Evolutionary conservation across 2,797 vertebrate genomes (phyloP), one percentile per base, ranked within the genome.

Genomic region (Acipenser oxyrinchus): DNA sequence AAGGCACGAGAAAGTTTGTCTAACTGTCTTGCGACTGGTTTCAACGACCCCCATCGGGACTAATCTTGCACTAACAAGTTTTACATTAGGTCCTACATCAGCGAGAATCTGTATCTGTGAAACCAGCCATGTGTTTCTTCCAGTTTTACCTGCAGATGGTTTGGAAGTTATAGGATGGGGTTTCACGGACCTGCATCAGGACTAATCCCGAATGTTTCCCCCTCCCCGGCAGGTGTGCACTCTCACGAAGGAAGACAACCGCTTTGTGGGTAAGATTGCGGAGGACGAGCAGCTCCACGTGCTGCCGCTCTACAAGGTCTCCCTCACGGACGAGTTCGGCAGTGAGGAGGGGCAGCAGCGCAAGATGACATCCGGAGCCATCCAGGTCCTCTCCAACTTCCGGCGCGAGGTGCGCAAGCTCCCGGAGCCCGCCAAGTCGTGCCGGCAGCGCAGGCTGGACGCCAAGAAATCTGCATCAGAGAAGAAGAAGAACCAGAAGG

Each of bases 181-280:
- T 37, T 37, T 37, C 23, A 4, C 23, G 23, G 23, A 37, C 23
- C 23, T 2, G 2, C 23, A 37, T 37, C 23, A 37, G 23, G 4
- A 37, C 23, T 37, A 37, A 37, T 37, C 23, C 4, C 23, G 23
- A 37, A 37, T 37, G 23, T 4, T 9, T 7, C 2, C n/a, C 10
- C 13, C 12, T 7, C 23, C 13, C 3, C 11, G 18, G 57, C 68
- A 99, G 97, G 97, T 99, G 78, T 99, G 97, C 76, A 99, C 97
- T 7, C 88, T 99, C 76, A 99, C 95, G 0, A 98, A 96, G 84
- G 96, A 99, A 82, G 95, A 98, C 88, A 99, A 99, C 91, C 93
- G 97, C 2, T 72, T 73, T 10, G 85, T 96, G 72, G 92, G 93
- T 15, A 85, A 82, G 71, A 86, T 97, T 59, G 95, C 96, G 0